These are phyloP conservation scores for Cyprinodon diabolis DNA, from an alignment of 2,797 vertebrate genomes.

Conservation along the genomic window DNA sequence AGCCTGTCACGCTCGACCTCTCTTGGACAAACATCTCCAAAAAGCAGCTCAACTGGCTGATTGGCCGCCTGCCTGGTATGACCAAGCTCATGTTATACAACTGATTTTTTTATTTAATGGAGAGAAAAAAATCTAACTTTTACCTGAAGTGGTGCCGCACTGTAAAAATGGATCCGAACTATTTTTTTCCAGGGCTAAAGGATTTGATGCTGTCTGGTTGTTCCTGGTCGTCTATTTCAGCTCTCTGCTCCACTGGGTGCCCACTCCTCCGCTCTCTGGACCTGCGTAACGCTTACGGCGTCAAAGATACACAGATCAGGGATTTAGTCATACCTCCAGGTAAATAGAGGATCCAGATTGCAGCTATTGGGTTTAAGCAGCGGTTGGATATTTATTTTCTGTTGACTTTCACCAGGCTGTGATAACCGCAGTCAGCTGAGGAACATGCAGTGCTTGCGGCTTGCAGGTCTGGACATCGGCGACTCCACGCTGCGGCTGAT, in stretches of 20 bases:
- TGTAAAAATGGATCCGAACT: not conserved
- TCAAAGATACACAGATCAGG: constrained; percentile 95
- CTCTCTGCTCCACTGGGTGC: constrained; percentile 94
- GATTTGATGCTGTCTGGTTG: constrained; percentile 95
- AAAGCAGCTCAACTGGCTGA: constrained; percentile 97
- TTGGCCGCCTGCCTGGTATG: constrained; percentile 92
- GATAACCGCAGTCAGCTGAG: constrained; percentile 97
- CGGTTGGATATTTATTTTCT: not conserved
- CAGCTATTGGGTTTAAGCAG: not conserved
- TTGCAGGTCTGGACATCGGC: constrained; percentile 93
- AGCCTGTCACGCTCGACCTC: constrained; percentile 93
- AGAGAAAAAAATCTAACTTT: not conserved
- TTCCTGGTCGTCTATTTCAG: constrained; percentile 93
- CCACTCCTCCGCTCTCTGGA: constrained; percentile 96
- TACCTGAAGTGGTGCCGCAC: not conserved
- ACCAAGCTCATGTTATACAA: not conserved
- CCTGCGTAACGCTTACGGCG: constrained; percentile 93
- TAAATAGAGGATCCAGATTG: constrained; percentile 31
- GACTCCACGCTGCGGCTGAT: constrained; percentile 94
- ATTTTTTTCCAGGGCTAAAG: constrained; percentile 86
- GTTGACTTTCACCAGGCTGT: constrained; percentile 80
- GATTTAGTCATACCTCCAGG: constrained; percentile 93
- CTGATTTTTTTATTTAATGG: not conserved
- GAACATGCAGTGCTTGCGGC: constrained; percentile 92
- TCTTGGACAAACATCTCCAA: constrained; percentile 98